Conservation (phyloP, 1,140 invertebrate genomes). For the Halictus rubicundus region DNA sequence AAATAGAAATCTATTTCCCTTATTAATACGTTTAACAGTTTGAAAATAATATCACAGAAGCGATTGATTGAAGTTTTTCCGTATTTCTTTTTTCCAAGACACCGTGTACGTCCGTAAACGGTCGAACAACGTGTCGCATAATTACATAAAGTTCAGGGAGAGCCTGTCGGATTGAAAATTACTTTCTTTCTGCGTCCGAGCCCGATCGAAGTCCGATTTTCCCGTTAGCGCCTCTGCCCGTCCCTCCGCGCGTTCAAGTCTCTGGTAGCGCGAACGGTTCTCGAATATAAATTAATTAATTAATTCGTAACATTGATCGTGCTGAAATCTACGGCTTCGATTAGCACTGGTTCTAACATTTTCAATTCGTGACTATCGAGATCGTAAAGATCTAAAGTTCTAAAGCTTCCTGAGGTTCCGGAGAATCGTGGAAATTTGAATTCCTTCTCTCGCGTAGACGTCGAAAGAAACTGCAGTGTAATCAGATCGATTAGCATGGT, state of each 20-base stretch:
- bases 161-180: background rate
- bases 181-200: background rate
- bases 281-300: background rate
- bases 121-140: background rate
- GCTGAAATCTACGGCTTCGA: too few relatives aligned
- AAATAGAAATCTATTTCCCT: too few relatives aligned
- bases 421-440: too few relatives aligned
- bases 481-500: background rate
- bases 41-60: too few relatives aligned
- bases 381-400: too few relatives aligned
- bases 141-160: slow-evolving; percentile 8
- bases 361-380: too few relatives aligned
- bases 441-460: too few relatives aligned
- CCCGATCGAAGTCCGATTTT: background rate
- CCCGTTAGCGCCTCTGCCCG: background rate
- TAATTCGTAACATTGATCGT: background rate
- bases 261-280: background rate
- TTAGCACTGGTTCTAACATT: too few relatives aligned
- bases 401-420: too few relatives aligned
- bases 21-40: too few relatives aligned
- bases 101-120: background rate
- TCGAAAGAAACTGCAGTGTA: too few relatives aligned
- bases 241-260: background rate
- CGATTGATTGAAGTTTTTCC: too few relatives aligned
- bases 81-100: background rate